Percentiles rank a stretch among this genome's conserved stretches.
These are phyloP conservation scores for Scaptomyza cyrtandrae DNA, from an alignment of 2,888 invertebrate species.

Conservation along the genomic window DNA sequence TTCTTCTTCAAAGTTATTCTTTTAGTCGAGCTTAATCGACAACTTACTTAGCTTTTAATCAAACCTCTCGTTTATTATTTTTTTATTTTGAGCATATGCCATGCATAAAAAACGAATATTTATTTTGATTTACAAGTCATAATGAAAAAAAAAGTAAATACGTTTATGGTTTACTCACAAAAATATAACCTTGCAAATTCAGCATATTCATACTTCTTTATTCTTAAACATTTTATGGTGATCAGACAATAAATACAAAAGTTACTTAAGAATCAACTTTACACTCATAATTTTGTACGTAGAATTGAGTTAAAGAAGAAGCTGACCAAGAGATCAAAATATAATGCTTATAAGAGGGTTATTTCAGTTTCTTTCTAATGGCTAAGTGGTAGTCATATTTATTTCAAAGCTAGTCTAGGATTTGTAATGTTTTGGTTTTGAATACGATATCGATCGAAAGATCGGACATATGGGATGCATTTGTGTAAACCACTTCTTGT, in stretches of 20 bases:
- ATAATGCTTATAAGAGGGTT: not conserved
- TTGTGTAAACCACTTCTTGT: not conserved
- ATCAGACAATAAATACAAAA: not conserved
- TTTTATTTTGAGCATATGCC: too few relatives aligned
- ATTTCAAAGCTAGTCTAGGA: not conserved
- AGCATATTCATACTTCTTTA: not conserved
- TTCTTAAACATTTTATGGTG: not conserved
- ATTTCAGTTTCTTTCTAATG: too few relatives aligned
- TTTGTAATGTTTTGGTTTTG: not conserved
- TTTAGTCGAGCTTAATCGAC: too few relatives aligned
- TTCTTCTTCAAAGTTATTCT: too few relatives aligned
- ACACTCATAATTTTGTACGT: not conserved
- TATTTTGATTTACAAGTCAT: not conserved
- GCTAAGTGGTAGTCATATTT: too few relatives aligned
- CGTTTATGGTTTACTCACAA: not conserved
- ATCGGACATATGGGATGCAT: conserved; percentile 3
- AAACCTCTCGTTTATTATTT: too few relatives aligned
- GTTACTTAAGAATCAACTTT: not conserved
- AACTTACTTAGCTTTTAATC: too few relatives aligned
- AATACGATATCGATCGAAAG: not conserved
- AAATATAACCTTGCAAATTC: not conserved
- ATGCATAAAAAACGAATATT: not conserved
- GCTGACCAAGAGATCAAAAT: not conserved
- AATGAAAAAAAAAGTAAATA: not conserved
- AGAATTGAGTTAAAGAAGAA: not conserved